Conservation (phyloP, 2,113 vertebrate genomes). For the Gracilinanus agilis region DNA sequence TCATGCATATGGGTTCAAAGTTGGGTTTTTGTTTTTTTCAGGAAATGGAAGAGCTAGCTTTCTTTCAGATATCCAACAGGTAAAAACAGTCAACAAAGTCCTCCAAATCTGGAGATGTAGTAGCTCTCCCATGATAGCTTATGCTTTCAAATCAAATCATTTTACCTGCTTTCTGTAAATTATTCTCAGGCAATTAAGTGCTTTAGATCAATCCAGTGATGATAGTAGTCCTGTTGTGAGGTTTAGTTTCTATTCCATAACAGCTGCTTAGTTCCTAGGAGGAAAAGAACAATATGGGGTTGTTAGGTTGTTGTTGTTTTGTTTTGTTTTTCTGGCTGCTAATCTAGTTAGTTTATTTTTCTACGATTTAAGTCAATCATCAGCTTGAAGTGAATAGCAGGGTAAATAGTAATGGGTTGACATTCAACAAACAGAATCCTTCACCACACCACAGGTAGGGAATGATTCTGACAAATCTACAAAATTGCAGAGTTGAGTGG, state of each 20-base stretch:
- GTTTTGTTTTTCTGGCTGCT: background rate
- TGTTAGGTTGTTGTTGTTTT: background rate
- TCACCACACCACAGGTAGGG: background rate
- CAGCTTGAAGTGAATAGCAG: slow-evolving; percentile 27
- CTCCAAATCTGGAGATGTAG: slow-evolving; percentile 28
- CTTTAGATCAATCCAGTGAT: background rate
- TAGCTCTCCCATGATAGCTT: accelerated
- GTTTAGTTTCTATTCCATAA: slow-evolving; percentile 15
- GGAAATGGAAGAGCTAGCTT: slow-evolving; percentile 51
- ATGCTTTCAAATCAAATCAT: slow-evolving; percentile 43
- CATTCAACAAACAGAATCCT: slow-evolving; percentile 29
- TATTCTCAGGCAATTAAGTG: slow-evolving; percentile 28
- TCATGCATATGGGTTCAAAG: slow-evolving; percentile 34
- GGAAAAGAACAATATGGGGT: background rate
- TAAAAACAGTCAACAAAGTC: slow-evolving; percentile 26
- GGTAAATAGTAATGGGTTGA: slow-evolving; percentile 3
- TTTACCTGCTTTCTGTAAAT: slow-evolving; percentile 30
- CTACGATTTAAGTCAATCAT: background rate
- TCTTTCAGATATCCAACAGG: slow-evolving; percentile 41
- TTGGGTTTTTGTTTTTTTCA: slow-evolving; percentile 29
- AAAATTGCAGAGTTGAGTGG: background rate
- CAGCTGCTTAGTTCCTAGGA: slow-evolving; percentile 13
- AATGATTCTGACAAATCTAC: background rate
- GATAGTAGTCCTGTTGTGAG: slow-evolving; percentile 17
- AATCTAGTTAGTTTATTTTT: slow-evolving; percentile 56